phyloP scores from a whole-genome alignment of 2,888 invertebrate genomes.

The Lochmaea capreae region DNA sequence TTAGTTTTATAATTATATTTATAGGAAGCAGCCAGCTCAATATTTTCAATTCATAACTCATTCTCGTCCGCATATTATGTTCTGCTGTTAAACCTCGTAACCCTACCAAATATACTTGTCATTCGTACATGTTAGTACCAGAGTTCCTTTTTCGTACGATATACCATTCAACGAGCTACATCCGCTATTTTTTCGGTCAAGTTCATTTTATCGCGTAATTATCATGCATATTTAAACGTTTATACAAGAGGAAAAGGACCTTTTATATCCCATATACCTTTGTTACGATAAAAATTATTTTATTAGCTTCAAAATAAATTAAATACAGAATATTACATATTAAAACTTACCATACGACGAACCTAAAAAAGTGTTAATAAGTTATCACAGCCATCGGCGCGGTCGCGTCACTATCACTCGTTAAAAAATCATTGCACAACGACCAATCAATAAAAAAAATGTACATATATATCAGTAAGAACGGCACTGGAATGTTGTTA shows the following conservation, averaged over 20 bases:
- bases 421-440: constrained; percentile 29
- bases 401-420: constrained; percentile 37
- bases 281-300: constrained; percentile 51
- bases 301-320: constrained; percentile 49
- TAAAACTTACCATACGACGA: constrained; percentile 52
- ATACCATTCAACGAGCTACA: too few relatives aligned
- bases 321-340: constrained; percentile 51
- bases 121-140: too few relatives aligned
- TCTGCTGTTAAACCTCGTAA: too few relatives aligned
- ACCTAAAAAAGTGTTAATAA: constrained; percentile 43
- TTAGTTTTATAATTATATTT: too few relatives aligned
- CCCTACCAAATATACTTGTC: too few relatives aligned
- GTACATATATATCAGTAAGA: background rate
- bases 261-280: constrained; percentile 56
- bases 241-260: constrained; percentile 54
- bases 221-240: background rate
- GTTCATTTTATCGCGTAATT: background rate
- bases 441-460: constrained; percentile 35
- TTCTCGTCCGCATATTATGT: too few relatives aligned
- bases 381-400: constrained; percentile 25
- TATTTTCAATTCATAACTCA: too few relatives aligned
- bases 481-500: constrained; percentile 13
- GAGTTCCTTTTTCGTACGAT: too few relatives aligned
- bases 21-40: too few relatives aligned
- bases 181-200: too few relatives aligned